Base-by-base conservation (phyloP, 2,888 invertebrate species). In the Parelbella ahira region DNA sequence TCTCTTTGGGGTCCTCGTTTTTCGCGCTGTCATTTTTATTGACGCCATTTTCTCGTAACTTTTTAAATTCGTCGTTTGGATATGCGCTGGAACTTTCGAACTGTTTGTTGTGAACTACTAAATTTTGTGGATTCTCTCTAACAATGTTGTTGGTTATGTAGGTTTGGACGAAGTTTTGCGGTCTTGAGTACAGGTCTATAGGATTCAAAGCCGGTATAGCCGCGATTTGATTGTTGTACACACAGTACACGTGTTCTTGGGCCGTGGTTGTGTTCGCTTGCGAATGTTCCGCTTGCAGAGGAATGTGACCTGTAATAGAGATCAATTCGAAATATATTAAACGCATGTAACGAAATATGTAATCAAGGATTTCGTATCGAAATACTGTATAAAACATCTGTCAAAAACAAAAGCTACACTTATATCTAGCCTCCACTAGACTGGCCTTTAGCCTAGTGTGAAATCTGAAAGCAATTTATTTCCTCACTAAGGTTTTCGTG, bases 111-210 rank as follows among this genome's bases (percentile, higher is more conserved):
- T 82, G 73, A 0, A 86, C 49, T 1, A 86, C 83, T 55, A 87
- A 52, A 29, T 87, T 87, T 50, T 86, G 83, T 0, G 87, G 84
- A 11, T 84, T 81, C 13, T 83, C 82, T 28, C 78, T 54, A 11
- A 34, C 43, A 2, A 50, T 24, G 9, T 49, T 53, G 12, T 58
- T 63, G 1, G 60, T 54, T 0, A 58, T 49, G 48, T 67, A 82
- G 36, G 66, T 75, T 48, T 77, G 80, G 0, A 69, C 47, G 47
- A 74, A 84, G 28, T 67, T 76, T 37, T 73, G 79, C 0, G 63
- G 56, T 18, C 81, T 60, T 0, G 75, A 50, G 47, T 82, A 86
- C 1, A 80, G 37, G 6, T 82, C 63, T 28, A 57, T 66, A 0
- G 58, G 36, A 37, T 57, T 59, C 20, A 60, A 21, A 3, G 60